Base-by-base conservation (phyloP, 2,888 invertebrate genomes). In the Agrypnus murinus region DNA sequence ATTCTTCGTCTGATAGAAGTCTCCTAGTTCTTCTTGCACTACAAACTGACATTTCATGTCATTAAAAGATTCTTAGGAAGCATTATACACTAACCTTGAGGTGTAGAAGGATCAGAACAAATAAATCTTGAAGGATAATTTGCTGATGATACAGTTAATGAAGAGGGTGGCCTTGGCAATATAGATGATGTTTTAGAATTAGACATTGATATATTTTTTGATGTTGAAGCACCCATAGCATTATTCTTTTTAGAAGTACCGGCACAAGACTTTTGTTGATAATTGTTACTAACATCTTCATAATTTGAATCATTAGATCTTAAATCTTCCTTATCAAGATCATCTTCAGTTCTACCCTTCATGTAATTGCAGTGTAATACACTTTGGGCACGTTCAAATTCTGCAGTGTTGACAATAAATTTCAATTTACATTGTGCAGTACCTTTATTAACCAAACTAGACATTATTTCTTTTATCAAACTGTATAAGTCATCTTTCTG, bases 351-450 rank as follows among this genome's bases (percentile, higher is more conserved):
- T 73, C 81, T 79, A 12, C 79, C 79, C 73, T 83, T 83, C 7
- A 81, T 77, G 64, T 85, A 84, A 74, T 82, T 83, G 69, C 81
- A 82, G 72, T 88, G 87, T 15, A 89, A 78, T 0, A 88, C 81
- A n/a, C 82, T 84, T 65, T 86, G 79, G 1, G 86, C 86, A 15
- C 89, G 81, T 80, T 89, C 88, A 69, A 87, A 78, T 71, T 88
- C 88, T 1, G 84, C 83, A 5, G 86, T 70, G 40, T 83, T 85
- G 9, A 86, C 84, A n/a, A 88, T 80, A 72, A 85, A 83, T 36
- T 84, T 83, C 31, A 88, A 78, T 73, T 86, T 86, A 74, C 87
- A 87, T 12, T 86, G 84, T 70, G 85, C 83, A 1, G 86, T 84
- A 74, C 87, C 86, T 74, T 85, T 86, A 72, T 87, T 84, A 0